phyloP scores from a whole-genome alignment of 2,888 invertebrate genomes.

The Nezara viridula region DNA sequence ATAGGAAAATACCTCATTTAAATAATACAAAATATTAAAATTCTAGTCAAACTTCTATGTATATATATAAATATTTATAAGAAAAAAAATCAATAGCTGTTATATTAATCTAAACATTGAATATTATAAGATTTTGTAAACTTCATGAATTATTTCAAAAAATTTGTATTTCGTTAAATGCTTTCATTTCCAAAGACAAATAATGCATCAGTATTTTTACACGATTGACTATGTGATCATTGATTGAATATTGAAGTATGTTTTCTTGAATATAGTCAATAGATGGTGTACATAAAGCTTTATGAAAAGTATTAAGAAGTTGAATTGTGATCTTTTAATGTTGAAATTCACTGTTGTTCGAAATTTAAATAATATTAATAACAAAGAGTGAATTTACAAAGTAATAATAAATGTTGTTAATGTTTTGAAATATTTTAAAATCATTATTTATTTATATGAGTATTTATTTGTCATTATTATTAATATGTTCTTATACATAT shows the following conservation, averaged over 20 bases:
- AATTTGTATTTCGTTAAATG: neutral
- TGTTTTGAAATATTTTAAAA: conserved; percentile 24
- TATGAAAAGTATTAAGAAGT: neutral
- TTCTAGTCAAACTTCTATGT: conserved; percentile 2
- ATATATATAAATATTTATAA: neutral
- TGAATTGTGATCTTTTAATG: neutral
- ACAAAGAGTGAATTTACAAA: conserved; percentile 19
- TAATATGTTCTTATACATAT: neutral
- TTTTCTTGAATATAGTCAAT: neutral
- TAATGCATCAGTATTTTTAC: neutral
- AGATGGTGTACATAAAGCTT: neutral
- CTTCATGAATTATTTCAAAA: neutral
- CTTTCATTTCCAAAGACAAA: neutral
- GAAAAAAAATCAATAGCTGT: neutral
- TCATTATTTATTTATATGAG: neutral
- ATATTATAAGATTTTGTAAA: neutral
- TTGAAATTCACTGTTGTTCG: conserved; percentile 8
- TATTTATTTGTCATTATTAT: neutral
- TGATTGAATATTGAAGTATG: neutral
- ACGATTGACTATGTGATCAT: neutral
- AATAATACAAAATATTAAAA: neutral
- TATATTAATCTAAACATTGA: neutral
- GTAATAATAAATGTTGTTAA: conserved; percentile 20
- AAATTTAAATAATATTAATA: conserved; percentile 15
- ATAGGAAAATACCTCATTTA: neutral